Evolutionary conservation across 2,888 invertebrate genomes (phyloP).

Genomic region (Chrysomela aeneicollis): DNA sequence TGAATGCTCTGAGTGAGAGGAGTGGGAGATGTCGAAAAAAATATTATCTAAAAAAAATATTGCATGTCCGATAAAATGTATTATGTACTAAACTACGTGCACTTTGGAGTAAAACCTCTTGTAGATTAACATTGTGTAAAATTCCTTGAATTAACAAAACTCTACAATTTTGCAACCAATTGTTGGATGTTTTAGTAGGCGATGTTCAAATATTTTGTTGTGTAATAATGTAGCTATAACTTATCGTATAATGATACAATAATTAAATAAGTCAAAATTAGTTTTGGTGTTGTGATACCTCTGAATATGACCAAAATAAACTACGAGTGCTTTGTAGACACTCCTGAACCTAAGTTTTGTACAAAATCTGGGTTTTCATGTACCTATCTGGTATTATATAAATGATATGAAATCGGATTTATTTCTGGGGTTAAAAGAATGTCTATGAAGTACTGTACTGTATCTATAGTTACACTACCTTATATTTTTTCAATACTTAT

Average conservation of each 20-base stretch:
- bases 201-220: slow-evolving; percentile 19
- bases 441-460: too few species aligned
- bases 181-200: background rate
- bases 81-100: slow-evolving; percentile 39
- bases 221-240: slow-evolving; percentile 29
- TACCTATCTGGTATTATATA: too few species aligned
- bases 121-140: slow-evolving; percentile 2
- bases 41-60: slow-evolving; percentile 25
- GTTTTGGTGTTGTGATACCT: slow-evolving; percentile 50
- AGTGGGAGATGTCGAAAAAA: slow-evolving; percentile 15
- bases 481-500: too few species aligned
- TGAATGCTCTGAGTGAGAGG: background rate
- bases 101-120: slow-evolving; percentile 38
- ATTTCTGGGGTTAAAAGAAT: too few species aligned
- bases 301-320: slow-evolving; percentile 44
- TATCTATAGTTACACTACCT: too few species aligned
- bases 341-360: background rate
- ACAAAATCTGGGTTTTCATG: too few species aligned
- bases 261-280: slow-evolving; percentile 26
- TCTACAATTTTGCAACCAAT: background rate
- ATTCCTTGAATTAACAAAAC: slow-evolving; percentile 4
- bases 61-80: slow-evolving; percentile 39
- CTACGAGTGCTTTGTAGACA: background rate
- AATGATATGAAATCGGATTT: too few species aligned
- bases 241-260: background rate